Evolutionary conservation across 2,888 invertebrate genomes (phyloP).

Genomic region (Thelaira solivaga): DNA sequence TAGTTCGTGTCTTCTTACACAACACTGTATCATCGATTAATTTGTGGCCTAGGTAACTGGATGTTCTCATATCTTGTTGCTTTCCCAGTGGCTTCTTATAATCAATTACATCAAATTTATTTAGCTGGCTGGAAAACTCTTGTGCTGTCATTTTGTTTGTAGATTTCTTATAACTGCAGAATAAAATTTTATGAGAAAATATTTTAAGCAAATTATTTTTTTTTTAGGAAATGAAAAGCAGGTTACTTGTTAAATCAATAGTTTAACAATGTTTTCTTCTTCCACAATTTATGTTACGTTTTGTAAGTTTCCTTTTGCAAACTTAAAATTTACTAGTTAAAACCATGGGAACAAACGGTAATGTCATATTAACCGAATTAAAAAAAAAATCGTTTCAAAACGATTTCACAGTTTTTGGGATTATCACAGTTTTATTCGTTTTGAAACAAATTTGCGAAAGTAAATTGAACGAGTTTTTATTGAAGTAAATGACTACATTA

Average conservation of each 20-base stretch:
- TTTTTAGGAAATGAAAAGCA: not conserved
- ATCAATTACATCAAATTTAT: slow-evolving; percentile 70
- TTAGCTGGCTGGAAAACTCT: slow-evolving; percentile 61
- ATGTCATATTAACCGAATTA: no score
- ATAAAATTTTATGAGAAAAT: not conserved
- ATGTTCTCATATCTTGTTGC: slow-evolving; percentile 72
- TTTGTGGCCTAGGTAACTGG: slow-evolving; percentile 70
- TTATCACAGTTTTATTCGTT: no score
- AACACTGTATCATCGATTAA: slow-evolving; percentile 67
- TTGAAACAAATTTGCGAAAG: no score
- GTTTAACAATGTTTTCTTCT: no score
- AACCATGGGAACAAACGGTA: slow-evolving; percentile 13
- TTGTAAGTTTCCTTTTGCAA: no score
- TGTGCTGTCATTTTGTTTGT: not conserved
- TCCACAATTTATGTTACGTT: no score
- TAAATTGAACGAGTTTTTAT: no score
- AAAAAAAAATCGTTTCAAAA: no score
- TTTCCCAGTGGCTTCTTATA: slow-evolving; percentile 68
- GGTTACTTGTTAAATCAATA: no score
- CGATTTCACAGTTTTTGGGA: no score
- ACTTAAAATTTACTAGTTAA: no score
- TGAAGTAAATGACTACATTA: no score
- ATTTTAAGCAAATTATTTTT: not conserved
- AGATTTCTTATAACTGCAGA: not conserved
- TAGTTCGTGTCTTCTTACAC: slow-evolving; percentile 65